phyloP scores from a whole-genome alignment of 2,888 invertebrate species.

The Cerastis rubricosa region DNA sequence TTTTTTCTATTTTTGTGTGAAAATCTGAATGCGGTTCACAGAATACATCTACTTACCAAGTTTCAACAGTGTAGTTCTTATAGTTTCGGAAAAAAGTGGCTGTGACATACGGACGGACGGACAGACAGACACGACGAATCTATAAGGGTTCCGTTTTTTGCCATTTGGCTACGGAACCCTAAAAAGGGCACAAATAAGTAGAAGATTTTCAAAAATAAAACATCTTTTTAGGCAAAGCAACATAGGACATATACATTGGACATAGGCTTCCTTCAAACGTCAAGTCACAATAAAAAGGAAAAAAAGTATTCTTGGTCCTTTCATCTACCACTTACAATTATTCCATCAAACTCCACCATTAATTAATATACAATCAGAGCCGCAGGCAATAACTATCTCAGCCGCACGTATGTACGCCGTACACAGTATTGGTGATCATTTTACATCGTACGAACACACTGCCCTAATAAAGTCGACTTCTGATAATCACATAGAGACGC shows the following conservation, averaged over 20 bases:
- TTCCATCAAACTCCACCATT: constrained; percentile 27
- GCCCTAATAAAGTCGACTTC: constrained; percentile 64
- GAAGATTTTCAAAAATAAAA: not conserved
- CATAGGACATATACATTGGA: not conserved
- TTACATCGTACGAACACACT: constrained; percentile 57
- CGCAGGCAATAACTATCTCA: constrained; percentile 29
- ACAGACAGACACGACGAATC: no score
- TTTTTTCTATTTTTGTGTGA: no score
- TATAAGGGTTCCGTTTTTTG: no score
- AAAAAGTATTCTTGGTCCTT: not conserved
- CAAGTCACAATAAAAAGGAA: not conserved
- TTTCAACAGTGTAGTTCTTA: no score
- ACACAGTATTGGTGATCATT: constrained; percentile 55
- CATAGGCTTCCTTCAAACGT: not conserved
- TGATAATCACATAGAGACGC: constrained; percentile 67
- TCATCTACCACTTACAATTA: constrained; percentile 19
- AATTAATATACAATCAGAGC: constrained; percentile 54
- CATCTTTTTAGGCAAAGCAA: not conserved
- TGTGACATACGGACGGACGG: no score
- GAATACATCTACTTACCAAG: no score
- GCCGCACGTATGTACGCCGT: constrained; percentile 10
- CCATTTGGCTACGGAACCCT: no score
- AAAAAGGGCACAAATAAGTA: not conserved
- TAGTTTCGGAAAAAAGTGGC: no score
- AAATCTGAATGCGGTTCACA: no score